Conservation (phyloP, 1,140 invertebrate species). For the Andrena cerasifolii region DNA sequence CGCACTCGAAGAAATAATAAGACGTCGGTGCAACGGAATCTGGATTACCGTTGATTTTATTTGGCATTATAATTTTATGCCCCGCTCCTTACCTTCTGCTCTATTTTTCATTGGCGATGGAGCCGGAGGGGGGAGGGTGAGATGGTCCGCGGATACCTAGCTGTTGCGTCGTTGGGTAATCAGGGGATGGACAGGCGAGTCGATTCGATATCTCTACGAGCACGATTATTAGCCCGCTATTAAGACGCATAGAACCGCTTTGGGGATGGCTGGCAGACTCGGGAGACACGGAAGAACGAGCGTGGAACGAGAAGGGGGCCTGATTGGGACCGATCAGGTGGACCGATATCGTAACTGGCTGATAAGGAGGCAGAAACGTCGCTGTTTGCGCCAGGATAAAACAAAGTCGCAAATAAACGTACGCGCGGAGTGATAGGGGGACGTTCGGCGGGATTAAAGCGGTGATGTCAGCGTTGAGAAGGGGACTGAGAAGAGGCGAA, state of each 20-base stretch:
- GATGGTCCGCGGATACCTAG: neutral
- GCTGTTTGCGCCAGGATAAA: conserved; percentile 4
- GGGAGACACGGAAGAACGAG: neutral
- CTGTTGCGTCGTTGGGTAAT: neutral
- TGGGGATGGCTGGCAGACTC: neutral
- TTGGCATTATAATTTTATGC: conserved; percentile 8
- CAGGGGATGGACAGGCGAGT: neutral
- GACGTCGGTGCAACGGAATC: neutral
- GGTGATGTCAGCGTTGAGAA: neutral
- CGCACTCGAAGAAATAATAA: neutral
- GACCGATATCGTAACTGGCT: conserved; percentile 6
- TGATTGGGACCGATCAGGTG: conserved; percentile 12
- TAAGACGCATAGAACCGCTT: conserved; percentile 32
- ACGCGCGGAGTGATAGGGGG: neutral
- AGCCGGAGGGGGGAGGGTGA: too few species aligned
- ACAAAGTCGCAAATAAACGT: neutral
- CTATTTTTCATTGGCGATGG: neutral
- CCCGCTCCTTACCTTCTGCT: neutral
- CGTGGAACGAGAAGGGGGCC: neutral
- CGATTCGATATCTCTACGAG: conserved; percentile 16
- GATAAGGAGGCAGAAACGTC: conserved; percentile 25
- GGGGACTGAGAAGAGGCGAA: conserved; percentile 10
- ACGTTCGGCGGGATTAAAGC: neutral
- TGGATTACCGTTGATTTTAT: conserved; percentile 12
- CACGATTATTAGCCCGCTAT: conserved; percentile 27